Evolutionary conservation across 2,888 invertebrate species (phyloP).

Genomic region (Dicyrtoma fusca): DNA sequence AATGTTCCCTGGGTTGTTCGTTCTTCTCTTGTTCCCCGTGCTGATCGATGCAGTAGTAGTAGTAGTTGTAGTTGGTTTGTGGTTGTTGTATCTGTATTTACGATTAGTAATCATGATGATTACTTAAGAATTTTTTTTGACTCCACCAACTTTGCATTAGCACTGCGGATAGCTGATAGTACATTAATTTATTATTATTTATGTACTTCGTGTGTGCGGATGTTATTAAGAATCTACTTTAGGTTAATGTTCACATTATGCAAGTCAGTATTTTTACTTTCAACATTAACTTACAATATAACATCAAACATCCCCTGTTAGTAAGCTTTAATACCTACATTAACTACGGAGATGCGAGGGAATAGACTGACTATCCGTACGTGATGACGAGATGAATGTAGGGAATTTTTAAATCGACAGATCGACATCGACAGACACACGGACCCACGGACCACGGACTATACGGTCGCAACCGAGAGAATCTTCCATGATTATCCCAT

Average conservation of each 20-base stretch:
- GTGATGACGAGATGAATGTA: no score
- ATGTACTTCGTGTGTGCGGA: constrained; percentile 17
- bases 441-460: no score
- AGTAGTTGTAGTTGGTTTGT: no score
- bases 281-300: no score
- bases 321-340: no score
- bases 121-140: neutral
- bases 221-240: constrained; percentile 14
- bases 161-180: constrained; percentile 1
- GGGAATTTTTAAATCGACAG: constrained; percentile 24
- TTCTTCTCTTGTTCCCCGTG: no score
- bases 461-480: no score
- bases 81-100: no score
- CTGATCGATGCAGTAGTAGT: no score
- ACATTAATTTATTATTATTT: constrained; percentile 31
- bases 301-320: neutral
- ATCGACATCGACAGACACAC: neutral
- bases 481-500: no score
- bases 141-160: neutral
- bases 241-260: constrained; percentile 6
- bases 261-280: neutral
- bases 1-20: no score
- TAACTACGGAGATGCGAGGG: neutral
- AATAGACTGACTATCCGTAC: neutral
- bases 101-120: no score